A percentile compares a stretch with the other conserved stretches of the same genome.
These are phyloP conservation scores for Tromatobia lineatoria DNA, from an alignment of 2,888 invertebrate genomes.

Conservation along the genomic window DNA sequence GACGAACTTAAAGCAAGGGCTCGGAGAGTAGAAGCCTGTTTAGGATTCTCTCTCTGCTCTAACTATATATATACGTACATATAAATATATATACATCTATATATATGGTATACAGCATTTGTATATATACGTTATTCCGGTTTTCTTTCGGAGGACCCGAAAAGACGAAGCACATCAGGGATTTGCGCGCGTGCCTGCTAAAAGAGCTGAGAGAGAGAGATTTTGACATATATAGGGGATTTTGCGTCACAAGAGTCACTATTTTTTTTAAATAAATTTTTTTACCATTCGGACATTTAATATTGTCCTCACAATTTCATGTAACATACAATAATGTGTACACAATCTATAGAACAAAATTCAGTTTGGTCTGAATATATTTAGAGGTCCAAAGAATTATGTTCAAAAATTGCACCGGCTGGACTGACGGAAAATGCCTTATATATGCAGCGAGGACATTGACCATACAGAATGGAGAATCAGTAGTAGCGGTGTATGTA, in stretches of 20 bases:
- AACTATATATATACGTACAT: conserved; percentile 5
- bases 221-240: conserved; percentile 1
- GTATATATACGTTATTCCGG: conserved; percentile 72
- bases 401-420: too few species aligned
- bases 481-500: conserved; percentile 30
- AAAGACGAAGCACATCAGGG: conserved; percentile 50
- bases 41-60: conserved; percentile 75
- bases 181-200: conserved; percentile 55
- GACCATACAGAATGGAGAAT: conserved; percentile 59
- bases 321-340: too few species aligned
- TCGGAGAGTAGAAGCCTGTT: conserved; percentile 71
- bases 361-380: too few species aligned
- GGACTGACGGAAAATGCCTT: conserved; percentile 12
- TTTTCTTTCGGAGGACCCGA: conserved; percentile 65
- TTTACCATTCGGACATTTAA: too few species aligned
- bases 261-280: too few species aligned
- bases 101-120: conserved; percentile 7
- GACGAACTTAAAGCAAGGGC: conserved; percentile 45
- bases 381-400: too few species aligned
- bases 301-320: too few species aligned
- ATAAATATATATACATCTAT: conserved; percentile 5
- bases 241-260: too few species aligned
- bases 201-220: conserved; percentile 40
- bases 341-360: too few species aligned
- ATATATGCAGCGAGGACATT: conserved; percentile 60